Evolutionary conservation across 2,113 vertebrate genomes (phyloP).

Genomic region (Ondatra zibethicus): DNA sequence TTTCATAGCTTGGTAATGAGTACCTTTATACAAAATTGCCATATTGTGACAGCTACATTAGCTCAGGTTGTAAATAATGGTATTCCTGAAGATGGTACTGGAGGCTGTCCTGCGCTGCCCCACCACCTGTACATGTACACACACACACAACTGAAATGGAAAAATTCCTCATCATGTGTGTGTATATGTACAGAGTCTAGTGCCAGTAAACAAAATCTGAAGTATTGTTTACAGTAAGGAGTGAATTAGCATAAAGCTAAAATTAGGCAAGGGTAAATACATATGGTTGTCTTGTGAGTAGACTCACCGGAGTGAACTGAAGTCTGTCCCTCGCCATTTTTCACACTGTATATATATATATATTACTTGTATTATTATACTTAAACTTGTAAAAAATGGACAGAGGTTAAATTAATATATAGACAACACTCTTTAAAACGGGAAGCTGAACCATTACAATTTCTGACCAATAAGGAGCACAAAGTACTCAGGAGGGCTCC

Average conservation of each 20-base stretch:
- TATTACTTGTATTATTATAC: slow-evolving; percentile 17
- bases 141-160: not conserved
- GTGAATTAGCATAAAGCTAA: slow-evolving; percentile 34
- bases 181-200: not conserved
- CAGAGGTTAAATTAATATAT: slow-evolving; percentile 26
- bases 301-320: not conserved
- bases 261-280: slow-evolving; percentile 22
- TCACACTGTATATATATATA: not conserved
- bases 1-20: not conserved
- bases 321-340: not conserved
- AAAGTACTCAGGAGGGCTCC: not conserved
- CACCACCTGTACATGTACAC: not conserved
- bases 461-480: not conserved
- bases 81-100: not conserved
- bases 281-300: not conserved
- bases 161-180: not conserved
- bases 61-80: not conserved
- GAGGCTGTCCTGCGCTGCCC: not conserved
- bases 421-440: slow-evolving; percentile 45
- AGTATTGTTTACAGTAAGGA: not conserved
- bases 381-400: slow-evolving; percentile 48
- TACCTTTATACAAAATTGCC: not conserved
- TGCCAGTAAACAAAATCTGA: not conserved
- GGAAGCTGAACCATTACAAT: slow-evolving; percentile 37
- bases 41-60: not conserved